Evolutionary conservation across 1,140 invertebrate species (phyloP), one percentile per base, ranked within the genome.

Genomic region (Aethina tumida): DNA sequence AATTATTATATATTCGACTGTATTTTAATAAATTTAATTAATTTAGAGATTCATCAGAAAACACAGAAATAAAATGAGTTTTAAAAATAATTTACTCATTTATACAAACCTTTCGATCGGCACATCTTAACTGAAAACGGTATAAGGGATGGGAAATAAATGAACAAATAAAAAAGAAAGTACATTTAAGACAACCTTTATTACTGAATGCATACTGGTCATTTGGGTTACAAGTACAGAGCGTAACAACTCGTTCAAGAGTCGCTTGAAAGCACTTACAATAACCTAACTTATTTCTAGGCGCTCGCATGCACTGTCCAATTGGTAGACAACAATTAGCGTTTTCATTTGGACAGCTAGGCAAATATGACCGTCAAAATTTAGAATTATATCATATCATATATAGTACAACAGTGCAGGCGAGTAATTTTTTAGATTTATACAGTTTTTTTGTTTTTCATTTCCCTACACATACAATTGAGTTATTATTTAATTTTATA

Each of bases 121-220:
- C n/a, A n/a, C n/a, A n/a, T n/a, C n/a, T n/a, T n/a, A n/a, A n/a
- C n/a, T n/a, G n/a, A n/a, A n/a, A n/a, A n/a, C n/a, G n/a, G n/a
- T n/a, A n/a, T n/a, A n/a, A 16, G 8, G 10, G 16, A 18, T 13
- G 13, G 17, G 15, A 43, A 35, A 39, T 24, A 42, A 43, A 41
- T 14, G 32, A 40, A 26, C 35, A 2, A 39, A 39, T 16, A 26
- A n/a, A n/a, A n/a, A n/a, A n/a, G n/a, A 35, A 35, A 14, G 13
- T 56, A 60, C 59, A 62, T 59, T 60, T 62, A 62, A 62, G 59
- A 62, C 59, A 62, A 62, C 59, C 59, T 62, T 62, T 62, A 62
- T 62, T 62, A 62, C 57, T 62, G 59, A 62, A 62, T 62, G 59
- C 58, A 60, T 62, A 62, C 59, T 62, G 59, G 59, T 62, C 59